Percentiles rank a stretch among this genome's conserved stretches.
Evolutionary conservation across 2,888 invertebrate genomes (phyloP).

Genomic region (Plutella xylostella): DNA sequence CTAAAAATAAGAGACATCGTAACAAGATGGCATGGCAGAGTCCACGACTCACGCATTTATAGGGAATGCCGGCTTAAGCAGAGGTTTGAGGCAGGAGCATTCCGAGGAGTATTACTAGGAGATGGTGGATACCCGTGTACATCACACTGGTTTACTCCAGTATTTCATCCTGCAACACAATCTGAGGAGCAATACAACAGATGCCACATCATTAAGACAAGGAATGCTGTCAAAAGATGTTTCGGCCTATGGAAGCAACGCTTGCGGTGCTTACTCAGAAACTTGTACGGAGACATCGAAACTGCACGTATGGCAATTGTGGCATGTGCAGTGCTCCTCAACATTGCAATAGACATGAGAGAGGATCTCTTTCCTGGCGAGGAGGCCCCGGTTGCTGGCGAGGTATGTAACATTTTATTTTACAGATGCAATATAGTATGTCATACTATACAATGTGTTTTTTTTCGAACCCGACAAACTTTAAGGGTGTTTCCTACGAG

Average conservation of each 20-base stretch:
- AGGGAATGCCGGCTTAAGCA: not conserved
- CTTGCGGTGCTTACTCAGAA: constrained; percentile 12
- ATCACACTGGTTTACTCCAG: constrained; percentile 4
- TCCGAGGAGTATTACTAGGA: constrained; percentile 15
- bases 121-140: constrained; percentile 17
- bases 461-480: too few relatives aligned
- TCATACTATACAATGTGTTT: too few relatives aligned
- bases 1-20: constrained; percentile 17
- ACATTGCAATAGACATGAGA: constrained; percentile 8
- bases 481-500: too few relatives aligned
- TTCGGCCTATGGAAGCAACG: constrained; percentile 16
- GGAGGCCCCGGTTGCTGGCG: not conserved
- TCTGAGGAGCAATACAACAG: constrained; percentile 17
- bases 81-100: not conserved
- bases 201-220: constrained; percentile 15
- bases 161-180: constrained; percentile 1
- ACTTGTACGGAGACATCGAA: constrained; percentile 7
- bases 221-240: constrained; percentile 16
- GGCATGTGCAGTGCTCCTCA: constrained; percentile 11
- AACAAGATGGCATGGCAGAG: constrained; percentile 17
- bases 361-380: not conserved
- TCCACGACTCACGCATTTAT: constrained; percentile 17
- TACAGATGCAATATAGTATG: too few relatives aligned
- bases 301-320: constrained; percentile 12
- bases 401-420: not conserved